These are phyloP conservation scores for Linhomoeus sp. DNA, from an alignment of 2,888 invertebrate species.

Conservation along the genomic window DNA sequence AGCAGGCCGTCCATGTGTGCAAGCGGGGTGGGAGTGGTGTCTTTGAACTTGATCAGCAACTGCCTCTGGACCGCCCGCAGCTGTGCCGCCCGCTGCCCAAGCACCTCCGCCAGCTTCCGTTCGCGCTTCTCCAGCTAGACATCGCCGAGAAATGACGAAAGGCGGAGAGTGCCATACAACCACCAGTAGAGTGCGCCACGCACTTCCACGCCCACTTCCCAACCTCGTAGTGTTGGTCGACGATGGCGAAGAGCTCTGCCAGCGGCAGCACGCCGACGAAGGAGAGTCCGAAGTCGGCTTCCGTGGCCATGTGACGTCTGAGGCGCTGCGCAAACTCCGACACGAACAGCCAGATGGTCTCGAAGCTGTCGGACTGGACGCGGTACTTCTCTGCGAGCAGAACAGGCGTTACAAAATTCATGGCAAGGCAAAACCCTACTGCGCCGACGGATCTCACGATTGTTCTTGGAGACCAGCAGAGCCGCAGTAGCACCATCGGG, in stretches of 20 bases:
- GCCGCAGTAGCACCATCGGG: slow-evolving; percentile 4
- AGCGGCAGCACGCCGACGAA: slow-evolving; percentile 8
- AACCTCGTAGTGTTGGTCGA: slow-evolving; percentile 9
- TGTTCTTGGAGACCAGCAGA: slow-evolving; percentile 10
- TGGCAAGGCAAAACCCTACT: neutral
- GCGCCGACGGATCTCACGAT: slow-evolving; percentile 5
- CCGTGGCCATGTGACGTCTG: slow-evolving; percentile 8
- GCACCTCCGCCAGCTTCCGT: no score
- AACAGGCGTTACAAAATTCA: neutral
- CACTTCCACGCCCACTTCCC: no score
- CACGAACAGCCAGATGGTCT: slow-evolving; percentile 9
- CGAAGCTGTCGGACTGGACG: slow-evolving; percentile 11
- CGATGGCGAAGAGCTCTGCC: slow-evolving; percentile 8
- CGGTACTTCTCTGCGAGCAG: slow-evolving; percentile 10
- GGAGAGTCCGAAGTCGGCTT: slow-evolving; percentile 7
- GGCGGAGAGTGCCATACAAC: no score
- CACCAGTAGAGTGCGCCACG: no score
- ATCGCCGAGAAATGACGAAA: no score
- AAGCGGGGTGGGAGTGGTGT: no score
- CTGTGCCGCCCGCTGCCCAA: no score
- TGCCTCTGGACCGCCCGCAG: no score
- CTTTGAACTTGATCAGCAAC: no score
- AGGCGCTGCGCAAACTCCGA: slow-evolving; percentile 8
- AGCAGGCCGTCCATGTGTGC: no score
- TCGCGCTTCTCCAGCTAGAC: no score